Conservation (phyloP, 2,888 invertebrate genomes). For the Lutraria lutraria region DNA sequence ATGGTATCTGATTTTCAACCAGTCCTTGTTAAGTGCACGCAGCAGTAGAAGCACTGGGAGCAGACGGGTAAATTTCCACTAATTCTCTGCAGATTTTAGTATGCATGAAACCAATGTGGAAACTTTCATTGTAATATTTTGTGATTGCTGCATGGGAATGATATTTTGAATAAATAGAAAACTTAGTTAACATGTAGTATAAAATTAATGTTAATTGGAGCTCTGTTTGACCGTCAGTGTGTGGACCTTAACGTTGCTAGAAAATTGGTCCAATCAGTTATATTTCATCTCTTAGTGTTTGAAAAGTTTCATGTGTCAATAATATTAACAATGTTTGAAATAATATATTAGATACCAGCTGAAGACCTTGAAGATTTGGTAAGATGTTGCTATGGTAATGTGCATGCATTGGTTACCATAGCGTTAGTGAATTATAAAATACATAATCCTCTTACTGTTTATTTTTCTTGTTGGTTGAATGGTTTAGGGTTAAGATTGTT, state of each 20-base stretch:
- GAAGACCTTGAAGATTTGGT: conserved; percentile 64
- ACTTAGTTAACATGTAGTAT: background rate
- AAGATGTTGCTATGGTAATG: conserved; percentile 58
- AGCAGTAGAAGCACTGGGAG: conserved; percentile 39
- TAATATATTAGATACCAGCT: conserved; percentile 28
- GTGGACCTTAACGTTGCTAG: background rate
- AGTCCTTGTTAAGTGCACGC: conserved; percentile 37
- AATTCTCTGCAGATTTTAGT: background rate
- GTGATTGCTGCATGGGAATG: background rate
- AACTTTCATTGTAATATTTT: background rate
- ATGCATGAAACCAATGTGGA: background rate
- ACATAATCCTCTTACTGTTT: background rate
- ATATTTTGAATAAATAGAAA: background rate
- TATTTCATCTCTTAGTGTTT: background rate
- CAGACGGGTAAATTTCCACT: conserved; percentile 26
- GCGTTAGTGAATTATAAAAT: conserved; percentile 23
- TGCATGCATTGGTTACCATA: conserved; percentile 59
- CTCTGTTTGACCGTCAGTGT: background rate
- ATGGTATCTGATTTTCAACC: background rate
- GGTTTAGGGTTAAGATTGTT: background rate
- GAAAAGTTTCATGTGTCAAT: background rate
- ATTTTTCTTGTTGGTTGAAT: background rate
- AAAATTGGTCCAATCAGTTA: background rate
- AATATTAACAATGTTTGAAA: conserved; percentile 1
- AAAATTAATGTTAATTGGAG: background rate